Conservation (phyloP, 2,113 vertebrate species). For the Halcyon malimbica region DNA sequence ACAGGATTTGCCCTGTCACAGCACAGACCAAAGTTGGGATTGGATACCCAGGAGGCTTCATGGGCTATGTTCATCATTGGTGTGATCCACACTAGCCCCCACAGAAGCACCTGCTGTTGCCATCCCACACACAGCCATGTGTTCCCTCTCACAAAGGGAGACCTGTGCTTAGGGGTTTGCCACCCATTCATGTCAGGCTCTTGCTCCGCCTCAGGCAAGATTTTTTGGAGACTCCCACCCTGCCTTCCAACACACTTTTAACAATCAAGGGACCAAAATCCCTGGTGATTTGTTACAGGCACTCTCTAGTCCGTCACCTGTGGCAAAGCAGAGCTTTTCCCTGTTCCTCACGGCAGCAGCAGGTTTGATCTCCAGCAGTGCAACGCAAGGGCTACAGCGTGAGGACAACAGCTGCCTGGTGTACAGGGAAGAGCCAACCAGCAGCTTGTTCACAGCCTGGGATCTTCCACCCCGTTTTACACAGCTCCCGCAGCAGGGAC, state of each 20-base stretch:
- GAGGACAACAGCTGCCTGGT: neutral
- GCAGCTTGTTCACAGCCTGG: accelerated
- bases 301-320: neutral
- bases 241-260: neutral
- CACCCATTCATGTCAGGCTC: neutral
- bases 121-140: accelerated
- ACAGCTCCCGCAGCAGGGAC: neutral
- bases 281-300: neutral
- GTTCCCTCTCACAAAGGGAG: neutral
- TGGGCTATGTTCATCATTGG: accelerated
- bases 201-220: neutral
- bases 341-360: neutral
- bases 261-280: neutral
- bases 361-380: neutral
- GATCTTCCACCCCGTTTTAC: neutral
- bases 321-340: neutral
- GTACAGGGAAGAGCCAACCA: accelerated
- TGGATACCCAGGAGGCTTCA: neutral
- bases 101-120: neutral
- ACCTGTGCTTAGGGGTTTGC: neutral
- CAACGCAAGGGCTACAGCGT: neutral
- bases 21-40: neutral
- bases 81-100: neutral
- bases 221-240: neutral
- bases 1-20: neutral